A percentile compares a stretch with the other conserved stretches of the same genome.
Conservation (phyloP, 2,888 invertebrate genomes). For the Stramonita haemastoma region DNA sequence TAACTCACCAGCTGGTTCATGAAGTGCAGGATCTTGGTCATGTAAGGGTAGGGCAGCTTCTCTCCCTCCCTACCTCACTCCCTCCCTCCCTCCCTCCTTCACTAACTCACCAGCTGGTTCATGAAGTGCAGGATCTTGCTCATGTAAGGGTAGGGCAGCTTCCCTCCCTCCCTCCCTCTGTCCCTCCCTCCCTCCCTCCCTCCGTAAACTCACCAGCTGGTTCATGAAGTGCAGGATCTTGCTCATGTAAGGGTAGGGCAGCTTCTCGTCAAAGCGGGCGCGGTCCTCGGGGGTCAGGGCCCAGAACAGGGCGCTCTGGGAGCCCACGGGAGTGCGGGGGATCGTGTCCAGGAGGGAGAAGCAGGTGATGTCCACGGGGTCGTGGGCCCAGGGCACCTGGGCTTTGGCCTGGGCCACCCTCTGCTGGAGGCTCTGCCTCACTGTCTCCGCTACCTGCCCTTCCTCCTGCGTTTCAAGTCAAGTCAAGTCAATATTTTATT, state of each 20-base stretch:
- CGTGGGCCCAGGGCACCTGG: slow-evolving; percentile 33
- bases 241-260: slow-evolving; percentile 42
- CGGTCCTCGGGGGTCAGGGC: slow-evolving; percentile 26
- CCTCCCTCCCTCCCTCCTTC: background rate
- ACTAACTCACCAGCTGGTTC: slow-evolving; percentile 38
- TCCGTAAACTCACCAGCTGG: slow-evolving; percentile 35
- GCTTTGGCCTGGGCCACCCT: background rate
- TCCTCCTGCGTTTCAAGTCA: no score
- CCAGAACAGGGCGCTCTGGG: slow-evolving; percentile 33
- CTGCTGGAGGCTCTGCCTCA: background rate
- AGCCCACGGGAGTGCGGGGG: slow-evolving; percentile 7
- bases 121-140: slow-evolving; percentile 47
- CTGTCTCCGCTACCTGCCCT: background rate
- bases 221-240: slow-evolving; percentile 46
- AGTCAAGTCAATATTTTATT: no score
- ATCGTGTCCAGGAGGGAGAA: slow-evolving; percentile 18
- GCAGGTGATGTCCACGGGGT: slow-evolving; percentile 37
- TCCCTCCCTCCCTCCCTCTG: background rate
- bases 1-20: slow-evolving; percentile 42
- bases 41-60: no score
- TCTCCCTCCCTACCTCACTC: background rate
- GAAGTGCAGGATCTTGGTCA: no score
- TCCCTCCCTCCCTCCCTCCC: background rate
- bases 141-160: no score
- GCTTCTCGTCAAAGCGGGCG: slow-evolving; percentile 7